Percentiles rank a stretch among this genome's conserved stretches.
Evolutionary conservation across 1,140 invertebrate species (phyloP).

Genomic region (Zaprionus nigranus): DNA sequence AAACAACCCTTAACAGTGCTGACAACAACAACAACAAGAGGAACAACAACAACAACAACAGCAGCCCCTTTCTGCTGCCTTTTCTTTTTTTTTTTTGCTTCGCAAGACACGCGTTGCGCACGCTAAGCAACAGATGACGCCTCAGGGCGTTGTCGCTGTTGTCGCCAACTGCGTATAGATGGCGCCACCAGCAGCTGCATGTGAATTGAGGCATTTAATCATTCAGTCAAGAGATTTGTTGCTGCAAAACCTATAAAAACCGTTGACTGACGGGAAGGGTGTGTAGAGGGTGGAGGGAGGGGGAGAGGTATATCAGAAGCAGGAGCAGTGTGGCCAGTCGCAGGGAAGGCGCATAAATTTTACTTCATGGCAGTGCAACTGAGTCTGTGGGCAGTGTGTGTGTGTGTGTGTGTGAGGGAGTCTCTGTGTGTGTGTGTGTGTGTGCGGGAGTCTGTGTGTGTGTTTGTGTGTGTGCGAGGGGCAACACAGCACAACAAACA

Average conservation of each 20-base stretch:
- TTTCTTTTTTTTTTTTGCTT: not conserved
- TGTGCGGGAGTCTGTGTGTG: slow-evolving; percentile 15
- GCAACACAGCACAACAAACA: slow-evolving; percentile 63
- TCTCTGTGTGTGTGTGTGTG: slow-evolving; percentile 2
- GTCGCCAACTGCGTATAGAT: slow-evolving; percentile 29
- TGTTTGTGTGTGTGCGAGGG: slow-evolving; percentile 14
- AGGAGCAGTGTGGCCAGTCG: too few relatives aligned
- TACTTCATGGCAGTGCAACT: not conserved
- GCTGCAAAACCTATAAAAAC: not conserved
- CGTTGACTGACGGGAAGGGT: not conserved
- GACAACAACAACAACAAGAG: not conserved
- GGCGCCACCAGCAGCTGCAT: slow-evolving; percentile 32
- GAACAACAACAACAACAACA: not conserved
- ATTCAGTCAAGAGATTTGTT: not conserved
- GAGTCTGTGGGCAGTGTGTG: slow-evolving; percentile 11
- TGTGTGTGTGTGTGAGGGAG: slow-evolving; percentile 2
- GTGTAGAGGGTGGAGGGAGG: not conserved
- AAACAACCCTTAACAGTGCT: too few relatives aligned
- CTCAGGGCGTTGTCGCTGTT: not conserved
- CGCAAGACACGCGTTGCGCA: slow-evolving; percentile 40
- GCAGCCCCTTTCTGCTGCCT: not conserved
- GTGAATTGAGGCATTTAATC: slow-evolving; percentile 2
- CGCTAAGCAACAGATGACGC: slow-evolving; percentile 61
- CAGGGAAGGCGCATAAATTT: not conserved
- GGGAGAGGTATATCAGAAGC: not conserved